Evolutionary conservation across 2,797 vertebrate species (phyloP).

Genomic region (Anguilla pacifica): DNA sequence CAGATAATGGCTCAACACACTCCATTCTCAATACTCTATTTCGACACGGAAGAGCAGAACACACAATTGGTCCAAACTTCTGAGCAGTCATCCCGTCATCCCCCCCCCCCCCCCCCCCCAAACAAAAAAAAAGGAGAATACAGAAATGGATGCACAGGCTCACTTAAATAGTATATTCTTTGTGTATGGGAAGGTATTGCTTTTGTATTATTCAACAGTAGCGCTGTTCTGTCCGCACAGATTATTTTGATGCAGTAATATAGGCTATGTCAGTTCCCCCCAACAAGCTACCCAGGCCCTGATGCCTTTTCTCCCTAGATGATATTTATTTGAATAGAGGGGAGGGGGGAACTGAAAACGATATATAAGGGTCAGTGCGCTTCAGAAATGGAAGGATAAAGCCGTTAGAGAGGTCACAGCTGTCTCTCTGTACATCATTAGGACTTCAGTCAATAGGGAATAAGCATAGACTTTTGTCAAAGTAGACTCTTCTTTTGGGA

Average conservation of each 20-base stretch:
- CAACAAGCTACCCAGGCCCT: background rate
- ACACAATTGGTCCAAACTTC: conserved; percentile 5
- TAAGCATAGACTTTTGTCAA: conserved; percentile 22
- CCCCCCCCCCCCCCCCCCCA: too few relatives aligned
- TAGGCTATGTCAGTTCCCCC: background rate
- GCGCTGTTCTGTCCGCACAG: background rate
- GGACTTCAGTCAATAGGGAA: conserved; percentile 4
- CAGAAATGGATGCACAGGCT: conserved; percentile 22
- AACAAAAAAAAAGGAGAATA: background rate
- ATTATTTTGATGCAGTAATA: conserved; percentile 19
- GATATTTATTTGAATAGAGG: conserved; percentile 22
- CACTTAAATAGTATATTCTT: conserved; percentile 22
- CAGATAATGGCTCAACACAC: background rate
- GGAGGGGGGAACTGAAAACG: background rate
- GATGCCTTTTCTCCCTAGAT: conserved; percentile 22
- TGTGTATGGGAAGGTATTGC: conserved; percentile 5
- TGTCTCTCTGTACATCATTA: background rate
- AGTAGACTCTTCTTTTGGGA: conserved; percentile 9
- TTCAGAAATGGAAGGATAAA: background rate
- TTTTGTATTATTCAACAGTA: conserved; percentile 32
- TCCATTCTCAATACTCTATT: background rate
- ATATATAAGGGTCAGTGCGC: background rate
- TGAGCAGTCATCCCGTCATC: conserved; percentile 1
- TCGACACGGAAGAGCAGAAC: background rate
- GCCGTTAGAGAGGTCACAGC: background rate